These are phyloP conservation scores for Spilarctia lutea DNA, from an alignment of 2,888 invertebrate genomes.

Conservation along the genomic window DNA sequence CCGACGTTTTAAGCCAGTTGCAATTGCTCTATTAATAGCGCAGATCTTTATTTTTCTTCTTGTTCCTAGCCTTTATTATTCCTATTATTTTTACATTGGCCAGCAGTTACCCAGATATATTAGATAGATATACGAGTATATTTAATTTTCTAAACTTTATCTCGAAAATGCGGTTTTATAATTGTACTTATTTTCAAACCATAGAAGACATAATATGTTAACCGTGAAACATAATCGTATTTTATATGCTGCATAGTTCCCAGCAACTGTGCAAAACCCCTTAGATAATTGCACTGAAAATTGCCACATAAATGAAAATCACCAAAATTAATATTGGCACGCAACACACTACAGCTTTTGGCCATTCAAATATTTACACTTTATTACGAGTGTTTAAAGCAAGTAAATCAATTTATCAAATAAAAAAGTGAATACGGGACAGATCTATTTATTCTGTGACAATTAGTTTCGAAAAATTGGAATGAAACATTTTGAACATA, in stretches of 20 bases:
- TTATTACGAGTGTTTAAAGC: not conserved
- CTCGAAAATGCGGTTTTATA: not conserved
- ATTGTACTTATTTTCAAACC: not conserved
- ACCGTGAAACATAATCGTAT: too few relatives aligned
- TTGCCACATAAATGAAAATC: slow-evolving; percentile 6
- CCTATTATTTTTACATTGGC: too few relatives aligned
- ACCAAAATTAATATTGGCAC: slow-evolving; percentile 8
- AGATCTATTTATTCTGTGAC: not conserved
- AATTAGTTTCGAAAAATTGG: too few relatives aligned
- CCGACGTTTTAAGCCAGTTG: too few relatives aligned
- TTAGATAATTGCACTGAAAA: slow-evolving; percentile 1
- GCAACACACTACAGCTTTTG: slow-evolving; percentile 5
- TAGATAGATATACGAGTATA: too few relatives aligned
- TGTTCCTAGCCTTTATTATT: too few relatives aligned
- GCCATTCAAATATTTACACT: slow-evolving; percentile 11
- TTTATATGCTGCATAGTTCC: not conserved
- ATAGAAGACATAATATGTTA: not conserved
- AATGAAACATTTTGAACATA: not conserved
- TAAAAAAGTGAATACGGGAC: not conserved
- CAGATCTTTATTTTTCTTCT: too few relatives aligned
- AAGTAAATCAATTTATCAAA: not conserved
- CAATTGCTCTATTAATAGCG: too few relatives aligned
- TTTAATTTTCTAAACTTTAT: not conserved
- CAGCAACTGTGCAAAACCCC: not conserved
- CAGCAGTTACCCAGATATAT: too few relatives aligned